Conservation (phyloP, 2,113 vertebrate species). For the Sorex fumeus region DNA sequence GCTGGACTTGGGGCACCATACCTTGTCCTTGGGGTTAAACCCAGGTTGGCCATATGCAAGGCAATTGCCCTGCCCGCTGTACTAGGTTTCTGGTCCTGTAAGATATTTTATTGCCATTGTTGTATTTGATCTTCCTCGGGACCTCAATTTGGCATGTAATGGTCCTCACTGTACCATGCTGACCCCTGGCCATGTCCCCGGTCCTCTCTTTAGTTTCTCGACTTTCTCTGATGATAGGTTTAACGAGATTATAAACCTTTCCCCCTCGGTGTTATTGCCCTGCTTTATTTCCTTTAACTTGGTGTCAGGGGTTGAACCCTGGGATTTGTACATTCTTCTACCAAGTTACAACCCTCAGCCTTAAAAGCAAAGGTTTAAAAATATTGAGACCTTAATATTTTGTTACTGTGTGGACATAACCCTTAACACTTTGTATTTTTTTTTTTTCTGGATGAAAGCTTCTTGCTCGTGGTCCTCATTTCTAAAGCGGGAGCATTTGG, state of each 20-base stretch:
- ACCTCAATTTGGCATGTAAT: rapidly evolving
- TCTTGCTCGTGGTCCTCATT: background rate
- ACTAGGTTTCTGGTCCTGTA: background rate
- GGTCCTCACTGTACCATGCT: rapidly evolving
- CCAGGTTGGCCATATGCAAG: too few relatives aligned
- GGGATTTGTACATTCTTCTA: too few relatives aligned
- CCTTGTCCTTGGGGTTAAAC: too few relatives aligned
- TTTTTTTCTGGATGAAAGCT: background rate
- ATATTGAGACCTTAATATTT: too few relatives aligned
- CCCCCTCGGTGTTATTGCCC: background rate
- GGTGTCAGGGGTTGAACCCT: background rate
- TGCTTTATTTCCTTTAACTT: background rate
- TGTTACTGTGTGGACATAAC: background rate
- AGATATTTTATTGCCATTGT: background rate
- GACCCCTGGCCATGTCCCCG: background rate
- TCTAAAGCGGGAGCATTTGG: slow-evolving; percentile 44
- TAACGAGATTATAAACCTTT: background rate
- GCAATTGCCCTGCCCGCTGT: too few relatives aligned
- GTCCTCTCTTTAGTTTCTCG: background rate
- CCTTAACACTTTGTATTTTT: background rate
- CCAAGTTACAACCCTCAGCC: too few relatives aligned
- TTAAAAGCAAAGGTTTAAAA: too few relatives aligned
- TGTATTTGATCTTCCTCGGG: background rate
- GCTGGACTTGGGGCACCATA: too few relatives aligned
- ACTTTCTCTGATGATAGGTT: background rate